Evolutionary conservation across 2,797 vertebrate genomes (phyloP).

Genomic region (Lepilemur septentrionalis): DNA sequence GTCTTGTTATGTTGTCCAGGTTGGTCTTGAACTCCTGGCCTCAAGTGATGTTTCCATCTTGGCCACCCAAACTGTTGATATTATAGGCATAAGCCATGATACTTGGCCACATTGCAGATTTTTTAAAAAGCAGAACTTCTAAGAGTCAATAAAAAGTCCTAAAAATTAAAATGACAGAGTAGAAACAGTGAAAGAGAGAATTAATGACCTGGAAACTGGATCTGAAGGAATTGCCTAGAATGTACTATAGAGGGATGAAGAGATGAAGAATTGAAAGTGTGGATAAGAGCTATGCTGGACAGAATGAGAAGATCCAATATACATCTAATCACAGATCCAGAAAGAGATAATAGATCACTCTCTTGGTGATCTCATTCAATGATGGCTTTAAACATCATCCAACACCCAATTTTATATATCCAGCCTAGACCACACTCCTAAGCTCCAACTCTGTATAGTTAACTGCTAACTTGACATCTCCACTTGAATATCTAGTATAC

Average conservation of each 20-base stretch:
- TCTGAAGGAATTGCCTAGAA: neutral
- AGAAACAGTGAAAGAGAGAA: neutral
- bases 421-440: neutral
- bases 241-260: neutral
- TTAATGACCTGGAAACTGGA: neutral
- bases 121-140: neutral
- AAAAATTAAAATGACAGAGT: neutral
- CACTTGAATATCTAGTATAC: neutral
- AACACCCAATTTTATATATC: neutral
- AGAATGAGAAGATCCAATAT: neutral
- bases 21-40: no score
- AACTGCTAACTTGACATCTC: neutral
- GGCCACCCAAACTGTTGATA: no score
- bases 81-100: no score
- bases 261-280: neutral
- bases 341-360: neutral
- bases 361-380: neutral
- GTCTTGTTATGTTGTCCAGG: no score
- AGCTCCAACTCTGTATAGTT: neutral
- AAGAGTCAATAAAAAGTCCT: neutral
- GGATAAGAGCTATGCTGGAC: neutral
- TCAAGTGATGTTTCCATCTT: no score
- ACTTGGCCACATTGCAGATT: neutral
- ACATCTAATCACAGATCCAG: neutral
- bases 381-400: neutral